Percentiles rank a stretch among this genome's conserved stretches.
Conservation (phyloP, 2,888 invertebrate genomes). For the Criorhina ranunculi region DNA sequence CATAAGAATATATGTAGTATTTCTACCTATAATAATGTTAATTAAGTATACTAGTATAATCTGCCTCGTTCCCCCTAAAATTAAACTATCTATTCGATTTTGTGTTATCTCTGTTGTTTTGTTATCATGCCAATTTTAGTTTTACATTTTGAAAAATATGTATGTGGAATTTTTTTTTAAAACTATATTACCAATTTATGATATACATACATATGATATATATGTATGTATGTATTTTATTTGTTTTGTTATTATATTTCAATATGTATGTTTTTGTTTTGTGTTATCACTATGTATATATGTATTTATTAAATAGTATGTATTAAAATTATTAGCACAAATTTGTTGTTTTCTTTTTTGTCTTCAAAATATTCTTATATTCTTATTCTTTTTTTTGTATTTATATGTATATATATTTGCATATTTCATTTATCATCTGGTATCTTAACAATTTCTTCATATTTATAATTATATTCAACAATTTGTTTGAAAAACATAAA, state of each 20-base stretch:
- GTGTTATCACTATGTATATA: constrained; percentile 14
- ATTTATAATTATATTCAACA: constrained; percentile 14
- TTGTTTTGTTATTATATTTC: neutral
- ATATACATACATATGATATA: constrained; percentile 33
- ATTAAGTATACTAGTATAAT: constrained; percentile 37
- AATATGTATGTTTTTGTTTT: constrained; percentile 6
- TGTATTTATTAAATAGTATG: constrained; percentile 35
- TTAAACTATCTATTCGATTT: constrained; percentile 54
- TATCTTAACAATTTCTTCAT: constrained; percentile 25
- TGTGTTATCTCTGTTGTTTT: constrained; percentile 11
- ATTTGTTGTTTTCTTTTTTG: too few relatives aligned
- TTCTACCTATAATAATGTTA: constrained; percentile 64
- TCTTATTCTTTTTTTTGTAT: constrained; percentile 17
- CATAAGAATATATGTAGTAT: constrained; percentile 66
- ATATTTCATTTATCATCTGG: constrained; percentile 17
- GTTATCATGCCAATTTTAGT: constrained; percentile 19
- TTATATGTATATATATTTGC: constrained; percentile 35
- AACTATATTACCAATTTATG: constrained; percentile 55
- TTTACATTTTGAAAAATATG: constrained; percentile 55
- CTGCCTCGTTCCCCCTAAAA: constrained; percentile 41
- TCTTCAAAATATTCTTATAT: constrained; percentile 41
- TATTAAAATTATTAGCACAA: constrained; percentile 64
- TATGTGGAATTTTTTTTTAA: constrained; percentile 54
- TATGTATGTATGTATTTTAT: too few relatives aligned
- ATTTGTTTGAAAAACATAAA: constrained; percentile 22